Evolutionary conservation across 2,888 invertebrate species (phyloP), one percentile per base, ranked within the genome.

Genomic region (Idaea aversata): DNA sequence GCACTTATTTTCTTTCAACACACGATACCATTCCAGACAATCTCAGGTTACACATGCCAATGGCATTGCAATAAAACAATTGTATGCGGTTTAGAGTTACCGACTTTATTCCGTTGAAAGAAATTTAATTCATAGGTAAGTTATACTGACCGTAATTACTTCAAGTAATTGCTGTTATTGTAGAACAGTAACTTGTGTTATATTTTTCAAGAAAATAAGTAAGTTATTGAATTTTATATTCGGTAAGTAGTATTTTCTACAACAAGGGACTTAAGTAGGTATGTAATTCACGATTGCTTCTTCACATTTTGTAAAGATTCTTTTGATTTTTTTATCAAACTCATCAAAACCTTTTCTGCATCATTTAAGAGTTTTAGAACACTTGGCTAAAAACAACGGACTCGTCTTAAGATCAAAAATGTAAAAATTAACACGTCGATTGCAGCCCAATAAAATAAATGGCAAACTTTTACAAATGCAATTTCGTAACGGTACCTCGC

Each of bases 1-100:
- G 59, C 65, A 59, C 77, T 83, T 82, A 75, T 79, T 85, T 83
- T 83, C 73, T 84, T 82, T 82, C 76, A 76, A 77, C 76, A 81
- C 76, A 77, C 77, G 73, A 82, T 80, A 78, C 74, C 76, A 73
- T 77, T 79, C 75, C 71, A 77, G 75, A 75, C 77, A 72, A 77
- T 75, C 72, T 70, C 73, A 71, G 72, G 71, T 70, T 71, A 72
- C 72, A 68, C 65, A 72, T 72, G 72, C 72, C 76, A 73, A 71
- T 71, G 72, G 73, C 74, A 77, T 73, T 76, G 59, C 16, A 59
- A 59, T 59, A 59, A 59, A 59, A 59, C 59, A 58, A 16, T 16
- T 58, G 47, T 6, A 47, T 47, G 47, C 47, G 47, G 47, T 47
- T 47, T 47, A 47, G 47, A 47, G 47, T 47, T 47, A 47, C 47